Percentiles rank a stretch among this genome's conserved stretches.
phyloP scores from a whole-genome alignment of 2,888 invertebrate genomes.

The Ichneumon xanthorius region DNA sequence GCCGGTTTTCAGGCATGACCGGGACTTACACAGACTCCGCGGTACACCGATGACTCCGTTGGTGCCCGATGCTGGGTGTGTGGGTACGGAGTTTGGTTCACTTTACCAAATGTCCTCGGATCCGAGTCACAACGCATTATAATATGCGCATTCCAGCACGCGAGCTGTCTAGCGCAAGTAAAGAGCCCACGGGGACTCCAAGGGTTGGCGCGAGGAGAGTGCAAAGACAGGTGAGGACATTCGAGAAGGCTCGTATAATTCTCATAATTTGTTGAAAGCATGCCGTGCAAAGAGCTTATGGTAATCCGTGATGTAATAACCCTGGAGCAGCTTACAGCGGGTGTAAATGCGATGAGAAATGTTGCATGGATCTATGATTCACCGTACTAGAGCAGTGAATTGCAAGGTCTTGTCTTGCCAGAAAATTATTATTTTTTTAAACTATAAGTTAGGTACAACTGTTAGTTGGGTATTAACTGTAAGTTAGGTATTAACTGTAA shows the following conservation, averaged over 20 bases:
- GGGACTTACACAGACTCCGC: slow-evolving; percentile 24
- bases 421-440: neutral
- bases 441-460: too few species aligned
- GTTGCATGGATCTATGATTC: neutral
- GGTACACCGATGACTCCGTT: neutral
- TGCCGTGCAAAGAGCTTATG: slow-evolving; percentile 5
- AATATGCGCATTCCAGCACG: slow-evolving; percentile 51
- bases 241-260: slow-evolving; percentile 24
- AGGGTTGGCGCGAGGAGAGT: slow-evolving; percentile 16
- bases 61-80: neutral
- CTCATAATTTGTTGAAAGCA: slow-evolving; percentile 39
- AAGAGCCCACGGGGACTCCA: slow-evolving; percentile 21
- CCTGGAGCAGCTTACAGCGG: neutral
- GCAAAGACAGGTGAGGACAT: slow-evolving; percentile 41
- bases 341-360: neutral
- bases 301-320: slow-evolving; percentile 25
- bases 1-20: slow-evolving; percentile 33
- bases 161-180: slow-evolving; percentile 26
- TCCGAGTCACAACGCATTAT: slow-evolving; percentile 6
- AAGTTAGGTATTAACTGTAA: too few species aligned
- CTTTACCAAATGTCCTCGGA: slow-evolving; percentile 37
- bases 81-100: slow-evolving; percentile 32
- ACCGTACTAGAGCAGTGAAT: neutral
- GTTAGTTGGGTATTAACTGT: too few species aligned
- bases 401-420: neutral